phyloP scores from a whole-genome alignment of 2,113 vertebrate species.

The Seriola rivoliana region DNA sequence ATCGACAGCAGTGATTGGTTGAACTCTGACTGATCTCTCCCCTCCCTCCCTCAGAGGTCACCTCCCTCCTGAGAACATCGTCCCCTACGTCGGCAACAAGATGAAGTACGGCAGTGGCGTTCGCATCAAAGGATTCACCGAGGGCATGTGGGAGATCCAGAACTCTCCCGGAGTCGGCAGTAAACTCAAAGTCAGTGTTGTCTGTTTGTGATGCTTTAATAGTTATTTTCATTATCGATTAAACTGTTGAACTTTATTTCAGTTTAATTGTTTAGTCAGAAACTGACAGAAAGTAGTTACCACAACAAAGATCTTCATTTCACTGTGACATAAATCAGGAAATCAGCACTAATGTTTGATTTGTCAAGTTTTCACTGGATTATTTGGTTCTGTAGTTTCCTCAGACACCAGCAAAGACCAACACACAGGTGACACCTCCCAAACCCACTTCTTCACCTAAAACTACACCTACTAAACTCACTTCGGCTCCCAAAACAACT shows the following conservation, averaged over 20 bases:
- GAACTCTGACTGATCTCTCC: neutral
- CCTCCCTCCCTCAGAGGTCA: conserved; percentile 43
- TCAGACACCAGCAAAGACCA: conserved; percentile 29
- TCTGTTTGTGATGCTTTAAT: no score
- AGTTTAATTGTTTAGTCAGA: no score
- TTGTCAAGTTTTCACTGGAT: no score
- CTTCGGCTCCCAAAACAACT: neutral
- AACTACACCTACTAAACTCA: neutral
- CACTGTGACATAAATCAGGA: no score
- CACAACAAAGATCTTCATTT: no score
- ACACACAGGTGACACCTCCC: neutral
- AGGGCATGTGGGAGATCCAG: conserved; percentile 98
- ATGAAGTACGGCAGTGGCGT: conserved; percentile 91
- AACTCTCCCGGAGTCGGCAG: conserved; percentile 94
- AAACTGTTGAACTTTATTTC: no score
- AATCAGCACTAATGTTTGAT: no score
- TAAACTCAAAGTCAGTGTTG: conserved; percentile 86
- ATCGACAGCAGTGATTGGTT: fast-evolving
- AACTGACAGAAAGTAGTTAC: no score
- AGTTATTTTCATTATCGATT: no score
- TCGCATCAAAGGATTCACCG: conserved; percentile 92
- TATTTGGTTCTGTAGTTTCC: neutral
- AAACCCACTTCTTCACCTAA: neutral
- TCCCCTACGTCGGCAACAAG: conserved; percentile 93
- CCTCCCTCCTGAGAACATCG: conserved; percentile 85